Percentiles rank a stretch among this genome's conserved stretches.
phyloP scores from a whole-genome alignment of 1,140 invertebrate species.

The Anastrepha obliqua region DNA sequence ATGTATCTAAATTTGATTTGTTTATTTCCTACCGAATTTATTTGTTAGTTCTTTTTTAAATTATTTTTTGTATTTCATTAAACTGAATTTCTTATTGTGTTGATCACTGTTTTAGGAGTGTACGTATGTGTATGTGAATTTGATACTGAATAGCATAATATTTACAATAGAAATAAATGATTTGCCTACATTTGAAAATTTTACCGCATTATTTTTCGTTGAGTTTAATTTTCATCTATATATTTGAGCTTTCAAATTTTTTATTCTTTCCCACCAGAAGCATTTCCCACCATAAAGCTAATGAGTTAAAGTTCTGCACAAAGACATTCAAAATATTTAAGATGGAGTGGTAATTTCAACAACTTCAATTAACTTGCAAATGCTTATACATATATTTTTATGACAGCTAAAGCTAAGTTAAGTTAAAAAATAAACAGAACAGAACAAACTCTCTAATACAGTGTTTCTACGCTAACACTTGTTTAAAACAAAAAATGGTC shows the following conservation, averaged over 20 bases:
- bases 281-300: too few relatives aligned
- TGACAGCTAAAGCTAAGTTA: too few relatives aligned
- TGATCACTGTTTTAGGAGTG: not conserved
- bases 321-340: too few relatives aligned
- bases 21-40: not conserved
- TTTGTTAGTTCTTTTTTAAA: not conserved
- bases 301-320: too few relatives aligned
- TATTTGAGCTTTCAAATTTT: not conserved
- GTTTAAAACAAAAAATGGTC: too few relatives aligned
- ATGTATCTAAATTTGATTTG: not conserved
- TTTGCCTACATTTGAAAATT: not conserved
- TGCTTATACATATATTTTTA: too few relatives aligned
- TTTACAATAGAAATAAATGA: slow-evolving; percentile 31
- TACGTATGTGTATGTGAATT: not conserved
- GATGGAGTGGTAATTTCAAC: too few relatives aligned
- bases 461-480: too few relatives aligned
- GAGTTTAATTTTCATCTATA: not conserved
- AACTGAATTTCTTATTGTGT: slow-evolving; percentile 5
- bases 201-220: not conserved
- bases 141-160: not conserved
- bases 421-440: too few relatives aligned
- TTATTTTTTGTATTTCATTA: not conserved
- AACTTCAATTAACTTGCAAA: too few relatives aligned
- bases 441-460: too few relatives aligned
- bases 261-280: not conserved